These are phyloP conservation scores for Enteromius fasciolatus DNA, from an alignment of 2,797 vertebrate species.

Conservation along the genomic window DNA sequence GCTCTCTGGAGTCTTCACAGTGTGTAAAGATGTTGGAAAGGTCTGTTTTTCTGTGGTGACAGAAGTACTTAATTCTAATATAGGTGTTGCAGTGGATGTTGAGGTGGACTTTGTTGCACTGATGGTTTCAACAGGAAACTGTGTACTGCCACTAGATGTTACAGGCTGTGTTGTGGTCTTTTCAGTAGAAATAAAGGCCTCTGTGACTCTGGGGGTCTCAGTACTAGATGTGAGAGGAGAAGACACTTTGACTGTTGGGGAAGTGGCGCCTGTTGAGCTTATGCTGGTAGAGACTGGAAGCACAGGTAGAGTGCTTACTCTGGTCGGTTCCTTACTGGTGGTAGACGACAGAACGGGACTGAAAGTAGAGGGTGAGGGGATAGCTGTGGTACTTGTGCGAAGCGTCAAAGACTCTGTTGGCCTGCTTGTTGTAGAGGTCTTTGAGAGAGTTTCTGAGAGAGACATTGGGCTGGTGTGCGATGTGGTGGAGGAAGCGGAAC, in stretches of 20 bases:
- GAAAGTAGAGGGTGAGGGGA: constrained; percentile 31
- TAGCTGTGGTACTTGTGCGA: constrained; percentile 45
- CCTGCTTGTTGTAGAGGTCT: constrained; percentile 57
- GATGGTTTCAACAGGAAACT: constrained; percentile 56
- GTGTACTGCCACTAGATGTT: constrained; percentile 36
- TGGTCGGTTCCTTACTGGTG: constrained; percentile 42
- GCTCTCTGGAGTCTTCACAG: constrained; percentile 55
- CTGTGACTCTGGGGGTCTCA: constrained; percentile 46
- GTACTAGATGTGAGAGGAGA: constrained; percentile 54
- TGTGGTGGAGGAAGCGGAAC: constrained; percentile 53
- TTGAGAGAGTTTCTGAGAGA: constrained; percentile 59
- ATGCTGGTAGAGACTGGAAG: constrained; percentile 41
- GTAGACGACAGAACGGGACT: constrained; percentile 22
- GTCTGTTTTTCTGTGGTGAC: constrained; percentile 58
- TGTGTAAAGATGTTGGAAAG: constrained; percentile 55
- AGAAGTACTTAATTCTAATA: constrained; percentile 56
- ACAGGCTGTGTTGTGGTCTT: constrained; percentile 57
- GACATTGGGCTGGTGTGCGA: constrained; percentile 59
- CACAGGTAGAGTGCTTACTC: constrained; percentile 50
- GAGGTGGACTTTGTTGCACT: constrained; percentile 47
- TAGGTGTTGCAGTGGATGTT: constrained; percentile 43
- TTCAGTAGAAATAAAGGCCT: constrained; percentile 53
- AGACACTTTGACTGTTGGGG: constrained; percentile 50
- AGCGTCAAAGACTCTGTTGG: constrained; percentile 34
- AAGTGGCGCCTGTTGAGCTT: constrained; percentile 61